Evolutionary conservation across 2,113 vertebrate species (phyloP).

Genomic region (Sterrhoptilus dennistouni): DNA sequence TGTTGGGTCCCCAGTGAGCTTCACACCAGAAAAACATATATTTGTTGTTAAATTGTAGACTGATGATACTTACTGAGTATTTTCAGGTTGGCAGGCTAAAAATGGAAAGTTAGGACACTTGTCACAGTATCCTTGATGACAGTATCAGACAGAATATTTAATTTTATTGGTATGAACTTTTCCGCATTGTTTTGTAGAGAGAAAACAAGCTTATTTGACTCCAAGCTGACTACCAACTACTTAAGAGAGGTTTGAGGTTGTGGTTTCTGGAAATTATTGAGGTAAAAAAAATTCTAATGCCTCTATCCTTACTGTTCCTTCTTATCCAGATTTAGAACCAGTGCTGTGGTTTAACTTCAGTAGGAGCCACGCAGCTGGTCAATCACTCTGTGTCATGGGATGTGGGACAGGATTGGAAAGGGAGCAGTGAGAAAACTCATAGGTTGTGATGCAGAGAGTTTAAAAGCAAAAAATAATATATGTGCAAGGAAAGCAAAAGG

Average conservation of each 20-base stretch:
- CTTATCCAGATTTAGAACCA: neutral
- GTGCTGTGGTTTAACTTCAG: neutral
- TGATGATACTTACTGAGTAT: accelerated
- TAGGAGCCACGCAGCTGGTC: accelerated
- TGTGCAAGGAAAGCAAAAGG: accelerated
- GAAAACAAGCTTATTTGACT: neutral
- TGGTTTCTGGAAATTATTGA: neutral
- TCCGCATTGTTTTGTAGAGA: neutral
- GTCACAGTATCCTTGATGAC: neutral
- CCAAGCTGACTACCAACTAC: neutral
- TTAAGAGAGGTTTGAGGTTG: neutral
- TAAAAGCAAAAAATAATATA: accelerated
- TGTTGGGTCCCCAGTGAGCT: neutral
- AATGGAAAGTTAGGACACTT: neutral
- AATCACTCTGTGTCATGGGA: accelerated
- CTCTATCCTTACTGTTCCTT: neutral
- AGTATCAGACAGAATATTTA: neutral
- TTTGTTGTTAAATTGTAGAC: neutral
- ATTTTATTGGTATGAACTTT: neutral
- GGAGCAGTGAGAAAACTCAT: neutral
- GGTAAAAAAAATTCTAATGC: neutral
- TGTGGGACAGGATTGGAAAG: neutral
- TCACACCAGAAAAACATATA: neutral
- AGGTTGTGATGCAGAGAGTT: neutral
- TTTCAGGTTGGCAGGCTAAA: neutral